Evolutionary conservation across 1,140 invertebrate species (phyloP), one percentile per base, ranked within the genome.

Genomic region (Papilio glaucus): DNA sequence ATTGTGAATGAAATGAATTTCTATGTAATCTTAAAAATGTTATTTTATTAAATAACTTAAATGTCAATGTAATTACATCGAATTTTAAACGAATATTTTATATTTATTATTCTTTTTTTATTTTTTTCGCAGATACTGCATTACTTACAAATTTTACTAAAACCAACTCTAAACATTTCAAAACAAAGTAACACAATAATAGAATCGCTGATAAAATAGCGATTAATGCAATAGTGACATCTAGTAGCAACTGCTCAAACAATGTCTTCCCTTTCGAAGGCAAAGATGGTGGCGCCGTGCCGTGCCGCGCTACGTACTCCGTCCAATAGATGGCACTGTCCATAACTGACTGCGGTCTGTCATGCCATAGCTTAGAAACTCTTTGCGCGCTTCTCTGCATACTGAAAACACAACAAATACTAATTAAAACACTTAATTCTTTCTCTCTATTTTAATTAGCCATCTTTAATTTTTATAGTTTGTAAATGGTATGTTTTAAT

Each of bases 261-360:
- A 83, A 88, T 39, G 84, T 75, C 10, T 33, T 82, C 5, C 72
- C 72, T 57, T 84, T 81, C 0, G 79, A 72, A 0, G 86, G 84
- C 10, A 86, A 60, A 18, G 81, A 65, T 12, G 80, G 80, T 2
- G 90, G 86, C 21, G 85, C 84, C 0, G 83, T 81, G 37, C 87
- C 79, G 10, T 93, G 85, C 21, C 88, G 85, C 5, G 93, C 82
- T 74, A 94, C 91, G 39, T 94, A 91, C 79, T 94, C 94, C 8
- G 94, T 90, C 94, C 94, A 94, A 85, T 93, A 94, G 81, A 94
- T 86, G 37, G 94, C 94, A 74, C 89, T 86, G 0, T 94, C 87
- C 72, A 94, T 76, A 4, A 92, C 90, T 0, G 87, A 65, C 21
- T 88, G 72, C 0, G 94, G 93, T 13, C 94, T 83, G 49, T 93